These are phyloP conservation scores for Paramormyrops hopkinsi DNA, from an alignment of 2,797 vertebrate genomes.

Conservation along the genomic window DNA sequence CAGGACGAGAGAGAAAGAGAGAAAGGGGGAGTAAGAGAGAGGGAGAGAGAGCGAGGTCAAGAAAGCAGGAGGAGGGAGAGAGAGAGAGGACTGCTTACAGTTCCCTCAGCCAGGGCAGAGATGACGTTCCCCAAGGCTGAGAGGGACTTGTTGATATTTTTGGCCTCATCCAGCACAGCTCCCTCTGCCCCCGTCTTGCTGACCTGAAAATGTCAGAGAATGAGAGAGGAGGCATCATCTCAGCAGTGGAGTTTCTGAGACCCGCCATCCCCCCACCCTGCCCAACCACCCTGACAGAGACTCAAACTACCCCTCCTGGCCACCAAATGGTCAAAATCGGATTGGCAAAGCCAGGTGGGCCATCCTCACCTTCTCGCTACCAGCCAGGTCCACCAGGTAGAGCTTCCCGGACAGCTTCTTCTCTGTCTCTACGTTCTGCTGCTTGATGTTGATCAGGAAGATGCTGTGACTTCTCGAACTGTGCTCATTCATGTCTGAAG, in stretches of 20 bases:
- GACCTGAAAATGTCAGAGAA: conserved; percentile 60
- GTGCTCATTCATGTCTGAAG: conserved; percentile 89
- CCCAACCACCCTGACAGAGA: neutral
- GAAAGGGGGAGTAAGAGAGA: neutral
- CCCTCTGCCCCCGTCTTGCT: conserved; percentile 93
- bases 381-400: conserved; percentile 86
- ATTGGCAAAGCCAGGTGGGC: neutral
- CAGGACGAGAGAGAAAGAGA: neutral
- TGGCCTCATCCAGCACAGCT: conserved; percentile 84
- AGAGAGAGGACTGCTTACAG: conserved; percentile 54
- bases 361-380: conserved; percentile 79
- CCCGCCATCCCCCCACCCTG: neutral
- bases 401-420: conserved; percentile 89
- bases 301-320: neutral
- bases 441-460: conserved; percentile 91
- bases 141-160: conserved; percentile 94
- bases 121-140: conserved; percentile 91
- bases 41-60: neutral
- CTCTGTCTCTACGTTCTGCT: conserved; percentile 86
- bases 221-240: neutral
- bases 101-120: conserved; percentile 87
- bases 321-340: neutral
- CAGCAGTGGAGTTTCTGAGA: neutral
- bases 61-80: neutral
- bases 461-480: conserved; percentile 94